Conservation (phyloP, 2,797 vertebrate genomes). For the Danio jaintianensis region DNA sequence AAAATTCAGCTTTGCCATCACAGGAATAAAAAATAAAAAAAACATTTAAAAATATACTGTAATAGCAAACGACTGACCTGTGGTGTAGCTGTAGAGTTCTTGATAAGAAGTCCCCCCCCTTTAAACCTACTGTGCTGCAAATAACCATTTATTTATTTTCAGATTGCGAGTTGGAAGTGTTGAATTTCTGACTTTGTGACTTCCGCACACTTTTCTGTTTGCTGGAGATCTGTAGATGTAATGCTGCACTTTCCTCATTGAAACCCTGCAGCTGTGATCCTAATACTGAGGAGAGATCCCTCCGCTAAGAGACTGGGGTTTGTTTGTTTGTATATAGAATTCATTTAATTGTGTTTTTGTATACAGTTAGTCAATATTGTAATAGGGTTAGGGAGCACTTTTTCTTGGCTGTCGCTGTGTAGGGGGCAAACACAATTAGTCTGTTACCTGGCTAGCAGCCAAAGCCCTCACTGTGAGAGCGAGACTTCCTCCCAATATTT, state of each 20-base stretch:
- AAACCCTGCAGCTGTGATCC: conserved; percentile 39
- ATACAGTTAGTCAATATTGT: conserved; percentile 65
- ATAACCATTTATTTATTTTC: conserved; percentile 3
- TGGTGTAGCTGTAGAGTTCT: not conserved
- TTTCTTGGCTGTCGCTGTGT: conserved; percentile 65
- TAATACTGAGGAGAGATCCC: conserved; percentile 35
- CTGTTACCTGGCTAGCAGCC: conserved; percentile 70
- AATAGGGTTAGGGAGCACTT: conserved; percentile 62
- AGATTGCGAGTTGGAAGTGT: not conserved
- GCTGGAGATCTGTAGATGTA: conserved; percentile 28
- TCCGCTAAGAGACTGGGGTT: conserved; percentile 30
- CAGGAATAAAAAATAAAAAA: too few species aligned
- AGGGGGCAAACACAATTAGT: conserved; percentile 74
- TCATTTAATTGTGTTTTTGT: conserved; percentile 55
- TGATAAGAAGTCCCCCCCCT: too few species aligned
- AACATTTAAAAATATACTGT: too few species aligned
- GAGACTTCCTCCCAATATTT: conserved; percentile 40
- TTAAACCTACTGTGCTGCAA: not conserved
- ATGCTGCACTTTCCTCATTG: conserved; percentile 25
- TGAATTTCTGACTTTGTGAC: conserved; percentile 21
- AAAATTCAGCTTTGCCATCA: too few species aligned
- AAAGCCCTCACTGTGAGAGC: conserved; percentile 58
- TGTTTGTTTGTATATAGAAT: conserved; percentile 52
- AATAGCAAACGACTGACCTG: too few species aligned
- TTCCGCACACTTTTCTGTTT: conserved; percentile 1